Evolutionary conservation across 2,888 invertebrate genomes (phyloP).

Genomic region (Acronicta alni): DNA sequence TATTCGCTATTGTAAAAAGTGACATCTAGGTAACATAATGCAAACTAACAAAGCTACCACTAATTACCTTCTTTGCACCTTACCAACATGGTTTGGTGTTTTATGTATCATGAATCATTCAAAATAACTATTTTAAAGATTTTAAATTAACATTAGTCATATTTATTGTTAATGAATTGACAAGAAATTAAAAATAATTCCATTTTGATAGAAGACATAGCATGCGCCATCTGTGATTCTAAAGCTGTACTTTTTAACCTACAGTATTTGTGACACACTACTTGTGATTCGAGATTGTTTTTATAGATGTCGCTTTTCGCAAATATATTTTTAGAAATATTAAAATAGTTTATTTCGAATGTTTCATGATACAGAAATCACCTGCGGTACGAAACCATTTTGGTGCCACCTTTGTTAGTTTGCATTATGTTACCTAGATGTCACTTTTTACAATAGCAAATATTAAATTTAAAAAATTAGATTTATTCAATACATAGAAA

Average conservation of each 20-base stretch:
- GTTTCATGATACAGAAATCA: too few relatives aligned
- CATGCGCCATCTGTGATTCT: slow-evolving; percentile 17
- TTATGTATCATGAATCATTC: too few relatives aligned
- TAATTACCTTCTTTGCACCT: background rate
- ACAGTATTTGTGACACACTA: background rate
- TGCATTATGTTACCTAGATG: background rate
- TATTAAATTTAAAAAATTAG: background rate
- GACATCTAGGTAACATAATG: background rate
- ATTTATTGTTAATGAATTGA: too few relatives aligned
- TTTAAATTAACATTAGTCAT: too few relatives aligned
- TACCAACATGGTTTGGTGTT: background rate
- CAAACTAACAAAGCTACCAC: slow-evolving; percentile 20
- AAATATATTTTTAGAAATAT: too few relatives aligned
- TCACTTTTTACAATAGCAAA: background rate
- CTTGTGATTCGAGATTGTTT: background rate
- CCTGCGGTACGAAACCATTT: background rate
- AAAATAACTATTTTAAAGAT: too few relatives aligned
- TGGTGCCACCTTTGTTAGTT: slow-evolving; percentile 18
- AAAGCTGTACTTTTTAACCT: background rate
- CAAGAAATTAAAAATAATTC: too few relatives aligned
- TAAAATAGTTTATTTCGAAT: too few relatives aligned
- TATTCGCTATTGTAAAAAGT: background rate
- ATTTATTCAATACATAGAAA: fast-evolving
- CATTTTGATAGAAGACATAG: too few relatives aligned
- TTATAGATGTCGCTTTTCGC: background rate